Evolutionary conservation across 2,113 vertebrate species (phyloP), one percentile per base, ranked within the genome.

Genomic region (Channa argus): DNA sequence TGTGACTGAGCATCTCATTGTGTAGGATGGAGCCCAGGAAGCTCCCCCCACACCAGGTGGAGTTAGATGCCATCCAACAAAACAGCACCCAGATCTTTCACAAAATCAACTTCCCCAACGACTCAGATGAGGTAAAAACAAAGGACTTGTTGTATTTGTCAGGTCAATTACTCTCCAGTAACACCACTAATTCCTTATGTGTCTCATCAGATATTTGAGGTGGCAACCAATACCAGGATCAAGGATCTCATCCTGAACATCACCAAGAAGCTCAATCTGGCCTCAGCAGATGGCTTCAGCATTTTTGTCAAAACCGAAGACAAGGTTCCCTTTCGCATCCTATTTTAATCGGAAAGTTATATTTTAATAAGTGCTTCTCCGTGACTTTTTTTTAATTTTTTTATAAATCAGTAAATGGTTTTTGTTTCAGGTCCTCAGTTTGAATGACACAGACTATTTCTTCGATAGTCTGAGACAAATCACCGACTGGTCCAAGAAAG

Each of bases 401-500:
- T 24, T 24, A 24, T 34, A 4, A 44, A 43, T 39, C 49, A 38
- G 37, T 70, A 12, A 3, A 4, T 71, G 11, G 81, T 24, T 44
- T 68, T 53, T 24, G 3, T 80, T 89, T 49, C 76, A 99, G 98
- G 94, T 98, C 77, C 95, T 97, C 86, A 98, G 98, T 89, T 89
- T 97, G 91, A 98, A 96, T 15, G 96, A 97, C 38, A 89, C 91
- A 4, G 97, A 99, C 76, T 99, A 96, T 88, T 99, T 99, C 94
- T 99, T 99, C 8, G 98, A 99, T 84, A 96, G 95, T 51, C 88
- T 99, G 77, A 94, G 95, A 73, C 94, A 97, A 53, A 93, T 98
- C 82, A 96, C 96, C 3, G 96, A 99, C 81, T 98, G 95, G 96
- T 95, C 93, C 68, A 96, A 89, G 83, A 97, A 89, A 71, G 93